These are phyloP conservation scores for Radopholus similis DNA, from an alignment of 1,140 invertebrate species.

Conservation along the genomic window DNA sequence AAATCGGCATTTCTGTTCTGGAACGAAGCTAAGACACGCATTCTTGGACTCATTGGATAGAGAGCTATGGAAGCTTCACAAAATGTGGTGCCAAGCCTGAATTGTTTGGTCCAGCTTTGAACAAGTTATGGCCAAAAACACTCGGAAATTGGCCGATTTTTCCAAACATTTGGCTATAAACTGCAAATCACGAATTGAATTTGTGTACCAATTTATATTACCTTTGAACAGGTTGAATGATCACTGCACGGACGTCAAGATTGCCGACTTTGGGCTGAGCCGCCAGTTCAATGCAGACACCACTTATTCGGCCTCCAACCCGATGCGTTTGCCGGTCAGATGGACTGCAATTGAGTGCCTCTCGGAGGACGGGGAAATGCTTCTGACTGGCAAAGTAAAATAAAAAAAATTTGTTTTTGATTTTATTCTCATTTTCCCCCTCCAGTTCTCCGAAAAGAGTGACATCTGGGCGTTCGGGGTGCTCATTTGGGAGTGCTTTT, in stretches of 20 bases:
- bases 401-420: background rate
- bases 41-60: too few species aligned
- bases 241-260: slow-evolving; percentile 79
- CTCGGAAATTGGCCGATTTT: too few species aligned
- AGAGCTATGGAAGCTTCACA: too few species aligned
- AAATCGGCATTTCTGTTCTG: too few species aligned
- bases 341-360: slow-evolving; percentile 42
- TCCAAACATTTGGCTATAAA: too few species aligned
- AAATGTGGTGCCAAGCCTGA: too few species aligned
- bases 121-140: too few species aligned
- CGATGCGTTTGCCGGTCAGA: slow-evolving; percentile 26
- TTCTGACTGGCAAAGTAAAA: slow-evolving; percentile 4
- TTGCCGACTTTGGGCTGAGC: slow-evolving; percentile 96
- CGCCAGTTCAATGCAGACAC: slow-evolving; percentile 61
- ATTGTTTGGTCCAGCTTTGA: too few species aligned
- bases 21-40: too few species aligned
- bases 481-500: slow-evolving; percentile 35
- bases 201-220: too few species aligned
- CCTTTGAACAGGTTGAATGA: slow-evolving; percentile 76
- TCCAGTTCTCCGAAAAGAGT: slow-evolving; percentile 38
- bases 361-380: slow-evolving; percentile 9
- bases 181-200: too few species aligned
- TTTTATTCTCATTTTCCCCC: too few species aligned
- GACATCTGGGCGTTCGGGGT: slow-evolving; percentile 38
- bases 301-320: slow-evolving; percentile 17